phyloP scores from a whole-genome alignment of 64 coral and sea anemone genomes.

The Catalaphyllia jardinei region DNA sequence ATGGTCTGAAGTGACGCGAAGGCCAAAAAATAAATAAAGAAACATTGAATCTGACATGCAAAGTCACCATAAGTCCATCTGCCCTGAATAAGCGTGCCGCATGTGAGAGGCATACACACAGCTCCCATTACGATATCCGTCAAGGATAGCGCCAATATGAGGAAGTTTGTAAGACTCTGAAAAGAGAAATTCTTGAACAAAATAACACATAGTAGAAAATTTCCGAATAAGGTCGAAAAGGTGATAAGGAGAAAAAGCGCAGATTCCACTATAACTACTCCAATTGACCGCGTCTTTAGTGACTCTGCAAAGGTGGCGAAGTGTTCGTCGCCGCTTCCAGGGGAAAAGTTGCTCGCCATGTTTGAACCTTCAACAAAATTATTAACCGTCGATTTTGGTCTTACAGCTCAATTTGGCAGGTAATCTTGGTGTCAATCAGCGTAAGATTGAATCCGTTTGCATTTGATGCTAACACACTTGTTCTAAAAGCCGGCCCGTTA shows the following conservation, averaged over 20 bases:
- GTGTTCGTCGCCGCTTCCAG: background rate
- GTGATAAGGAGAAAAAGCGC: constrained; percentile 31
- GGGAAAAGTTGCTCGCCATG: background rate
- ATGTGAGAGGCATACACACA: constrained; percentile 44
- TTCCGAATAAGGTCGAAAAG: constrained; percentile 38
- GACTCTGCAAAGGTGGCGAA: background rate
- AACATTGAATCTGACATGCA: constrained; percentile 51
- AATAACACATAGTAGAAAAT: constrained; percentile 35
- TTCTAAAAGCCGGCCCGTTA: constrained; percentile 21
- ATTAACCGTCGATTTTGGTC: background rate
- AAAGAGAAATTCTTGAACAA: constrained; percentile 16
- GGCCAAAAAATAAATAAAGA: constrained; percentile 60
- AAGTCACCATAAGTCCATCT: constrained; percentile 21
- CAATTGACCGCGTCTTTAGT: background rate
- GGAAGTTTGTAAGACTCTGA: constrained; percentile 52
- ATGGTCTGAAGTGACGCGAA: constrained; percentile 60
- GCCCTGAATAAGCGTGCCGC: constrained; percentile 42
- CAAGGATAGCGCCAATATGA: constrained; percentile 45
- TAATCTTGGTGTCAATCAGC: background rate
- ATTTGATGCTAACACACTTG: background rate
- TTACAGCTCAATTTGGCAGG: background rate
- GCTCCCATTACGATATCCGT: constrained; percentile 54
- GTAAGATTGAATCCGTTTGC: background rate
- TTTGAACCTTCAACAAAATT: background rate
- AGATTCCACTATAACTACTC: constrained; percentile 28